A percentile compares a stretch with the other conserved stretches of the same genome.
phyloP scores from a whole-genome alignment of 1,140 invertebrate genomes.

The Pollicipes pollicipes region DNA sequence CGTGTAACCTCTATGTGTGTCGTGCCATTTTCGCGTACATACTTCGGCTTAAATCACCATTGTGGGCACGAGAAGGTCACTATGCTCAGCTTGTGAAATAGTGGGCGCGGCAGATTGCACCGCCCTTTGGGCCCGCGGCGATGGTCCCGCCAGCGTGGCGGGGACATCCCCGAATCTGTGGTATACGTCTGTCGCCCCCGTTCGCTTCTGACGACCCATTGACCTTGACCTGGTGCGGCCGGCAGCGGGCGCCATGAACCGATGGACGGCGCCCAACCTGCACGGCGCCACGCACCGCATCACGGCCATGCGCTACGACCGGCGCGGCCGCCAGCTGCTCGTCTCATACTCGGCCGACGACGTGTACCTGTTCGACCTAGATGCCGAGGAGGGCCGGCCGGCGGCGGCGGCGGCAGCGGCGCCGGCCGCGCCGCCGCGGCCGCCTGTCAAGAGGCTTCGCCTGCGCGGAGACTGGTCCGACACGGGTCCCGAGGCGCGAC shows the following conservation, averaged over 20 bases:
- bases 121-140: too few species aligned
- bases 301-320: slow-evolving; percentile 59
- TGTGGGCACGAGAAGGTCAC: too few species aligned
- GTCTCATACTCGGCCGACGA: slow-evolving; percentile 73
- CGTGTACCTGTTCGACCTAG: slow-evolving; percentile 56
- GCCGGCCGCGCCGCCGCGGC: slow-evolving; percentile 25
- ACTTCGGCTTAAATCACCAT: too few species aligned
- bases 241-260: not conserved
- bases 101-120: too few species aligned
- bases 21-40: too few species aligned
- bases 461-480: slow-evolving; percentile 80
- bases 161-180: too few species aligned
- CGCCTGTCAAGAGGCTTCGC: slow-evolving; percentile 47
- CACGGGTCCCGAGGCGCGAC: slow-evolving; percentile 61
- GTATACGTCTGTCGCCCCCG: too few species aligned
- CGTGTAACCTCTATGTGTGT: too few species aligned
- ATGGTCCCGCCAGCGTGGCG: too few species aligned
- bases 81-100: too few species aligned
- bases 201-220: too few species aligned
- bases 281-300: slow-evolving; percentile 52
- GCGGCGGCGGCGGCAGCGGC: slow-evolving; percentile 7
- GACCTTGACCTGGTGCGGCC: not conserved
- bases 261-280: slow-evolving; percentile 43
- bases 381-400: slow-evolving; percentile 7
- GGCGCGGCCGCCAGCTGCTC: slow-evolving; percentile 53